Conservation (phyloP, 2,113 vertebrate species). For the Stomatorhinus ivindoensis region DNA sequence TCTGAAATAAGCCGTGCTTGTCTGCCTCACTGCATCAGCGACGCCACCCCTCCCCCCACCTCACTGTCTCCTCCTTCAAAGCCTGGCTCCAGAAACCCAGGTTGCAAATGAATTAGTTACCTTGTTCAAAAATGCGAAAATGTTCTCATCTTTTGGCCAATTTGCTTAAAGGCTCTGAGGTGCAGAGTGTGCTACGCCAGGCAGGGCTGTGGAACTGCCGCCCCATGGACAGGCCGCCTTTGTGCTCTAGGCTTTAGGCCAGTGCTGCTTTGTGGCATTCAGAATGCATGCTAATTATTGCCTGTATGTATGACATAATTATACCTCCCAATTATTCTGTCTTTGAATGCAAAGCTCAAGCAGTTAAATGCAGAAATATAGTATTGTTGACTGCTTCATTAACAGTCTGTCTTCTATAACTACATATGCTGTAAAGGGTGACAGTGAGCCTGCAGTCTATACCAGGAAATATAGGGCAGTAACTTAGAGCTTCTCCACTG, state of each 20-base stretch:
- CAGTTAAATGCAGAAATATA: neutral
- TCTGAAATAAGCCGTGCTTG: slow-evolving; percentile 18
- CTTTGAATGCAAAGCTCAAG: neutral
- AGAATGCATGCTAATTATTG: neutral
- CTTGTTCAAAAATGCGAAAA: neutral
- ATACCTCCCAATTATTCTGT: neutral
- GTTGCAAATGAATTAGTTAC: neutral
- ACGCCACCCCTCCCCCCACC: neutral
- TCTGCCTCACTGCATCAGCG: neutral
- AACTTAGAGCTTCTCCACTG: neutral
- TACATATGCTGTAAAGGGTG: neutral
- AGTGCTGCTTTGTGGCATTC: neutral
- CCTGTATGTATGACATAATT: neutral
- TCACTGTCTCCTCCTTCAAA: neutral
- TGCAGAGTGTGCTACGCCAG: neutral
- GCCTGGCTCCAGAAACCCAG: neutral
- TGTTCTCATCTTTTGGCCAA: neutral
- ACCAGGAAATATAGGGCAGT: neutral
- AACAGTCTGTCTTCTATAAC: neutral
- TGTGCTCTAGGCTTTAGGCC: neutral
- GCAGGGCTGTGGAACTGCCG: neutral
- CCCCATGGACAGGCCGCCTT: neutral
- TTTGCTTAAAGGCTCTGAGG: neutral
- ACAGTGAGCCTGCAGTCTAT: neutral
- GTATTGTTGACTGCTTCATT: neutral